Evolutionary conservation across 2,113 vertebrate genomes (phyloP).

Genomic region (Phainopepla nitens): DNA sequence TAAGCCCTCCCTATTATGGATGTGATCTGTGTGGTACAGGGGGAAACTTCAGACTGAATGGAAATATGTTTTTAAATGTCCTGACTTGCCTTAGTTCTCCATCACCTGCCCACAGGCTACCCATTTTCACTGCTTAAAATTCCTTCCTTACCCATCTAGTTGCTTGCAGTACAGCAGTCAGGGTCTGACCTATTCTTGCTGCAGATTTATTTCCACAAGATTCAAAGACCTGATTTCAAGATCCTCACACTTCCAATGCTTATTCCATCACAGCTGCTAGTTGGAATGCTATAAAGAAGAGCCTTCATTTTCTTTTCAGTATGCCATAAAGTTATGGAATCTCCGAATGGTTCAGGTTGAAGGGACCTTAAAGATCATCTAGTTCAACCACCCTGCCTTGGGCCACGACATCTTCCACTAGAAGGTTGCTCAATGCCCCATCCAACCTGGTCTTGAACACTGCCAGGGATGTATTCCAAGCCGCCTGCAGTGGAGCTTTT

Average conservation of each 20-base stretch:
- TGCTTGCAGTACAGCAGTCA: neutral
- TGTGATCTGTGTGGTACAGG: neutral
- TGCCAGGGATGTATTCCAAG: neutral
- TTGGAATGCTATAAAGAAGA: neutral
- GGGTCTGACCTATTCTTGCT: neutral
- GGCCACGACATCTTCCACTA: too few species aligned
- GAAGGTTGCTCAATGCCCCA: too few species aligned
- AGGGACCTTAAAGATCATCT: neutral
- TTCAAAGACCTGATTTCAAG: neutral
- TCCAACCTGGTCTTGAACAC: neutral
- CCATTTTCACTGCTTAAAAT: neutral
- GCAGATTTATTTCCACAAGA: neutral
- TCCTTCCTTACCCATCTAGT: neutral
- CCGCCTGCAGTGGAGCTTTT: neutral
- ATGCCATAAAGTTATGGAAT: neutral
- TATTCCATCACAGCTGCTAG: neutral
- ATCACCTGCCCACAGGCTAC: neutral
- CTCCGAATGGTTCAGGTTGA: neutral
- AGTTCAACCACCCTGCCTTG: neutral
- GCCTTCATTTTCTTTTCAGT: neutral
- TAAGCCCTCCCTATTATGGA: fast-evolving
- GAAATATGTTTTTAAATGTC: neutral
- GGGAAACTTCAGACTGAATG: neutral
- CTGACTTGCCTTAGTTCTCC: neutral
- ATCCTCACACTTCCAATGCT: neutral